Conservation (phyloP, 1,140 invertebrate species). For the Dolichoris vasculosae region DNA sequence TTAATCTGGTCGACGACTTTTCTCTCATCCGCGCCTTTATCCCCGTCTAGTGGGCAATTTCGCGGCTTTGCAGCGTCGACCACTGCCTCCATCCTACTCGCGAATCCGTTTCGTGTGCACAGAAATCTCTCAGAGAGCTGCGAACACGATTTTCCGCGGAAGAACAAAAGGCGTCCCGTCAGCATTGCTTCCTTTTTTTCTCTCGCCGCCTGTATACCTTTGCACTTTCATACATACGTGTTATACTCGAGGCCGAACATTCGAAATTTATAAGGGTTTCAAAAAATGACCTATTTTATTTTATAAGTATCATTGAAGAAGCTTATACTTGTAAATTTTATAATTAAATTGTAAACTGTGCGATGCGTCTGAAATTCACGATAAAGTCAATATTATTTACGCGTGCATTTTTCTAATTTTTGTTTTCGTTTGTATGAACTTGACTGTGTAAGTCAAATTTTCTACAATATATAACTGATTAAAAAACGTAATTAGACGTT, state of each 20-base stretch:
- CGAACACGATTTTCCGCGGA: conserved; percentile 6
- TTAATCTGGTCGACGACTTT: conserved; percentile 48
- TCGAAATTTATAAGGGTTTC: neutral
- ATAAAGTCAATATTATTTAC: neutral
- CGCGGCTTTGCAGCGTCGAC: neutral
- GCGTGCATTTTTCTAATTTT: neutral
- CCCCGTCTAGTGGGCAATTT: conserved; percentile 41
- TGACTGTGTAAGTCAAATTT: too few relatives aligned
- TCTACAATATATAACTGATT: too few relatives aligned
- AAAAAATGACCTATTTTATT: neutral
- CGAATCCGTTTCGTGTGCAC: neutral
- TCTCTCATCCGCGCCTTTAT: conserved; percentile 34
- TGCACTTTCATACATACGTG: neutral
- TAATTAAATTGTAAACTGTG: neutral
- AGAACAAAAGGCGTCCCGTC: conserved; percentile 37
- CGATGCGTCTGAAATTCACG: neutral
- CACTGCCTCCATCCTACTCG: neutral
- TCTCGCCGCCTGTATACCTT: neutral
- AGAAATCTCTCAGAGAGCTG: conserved; percentile 31
- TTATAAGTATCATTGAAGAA: neutral
- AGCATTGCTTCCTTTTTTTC: neutral
- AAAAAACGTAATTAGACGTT: too few relatives aligned
- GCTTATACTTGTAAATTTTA: neutral
- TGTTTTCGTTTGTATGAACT: neutral
- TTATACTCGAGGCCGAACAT: neutral